Evolutionary conservation across 2,888 invertebrate genomes (phyloP).

Genomic region (Aspidiotus rigidus): DNA sequence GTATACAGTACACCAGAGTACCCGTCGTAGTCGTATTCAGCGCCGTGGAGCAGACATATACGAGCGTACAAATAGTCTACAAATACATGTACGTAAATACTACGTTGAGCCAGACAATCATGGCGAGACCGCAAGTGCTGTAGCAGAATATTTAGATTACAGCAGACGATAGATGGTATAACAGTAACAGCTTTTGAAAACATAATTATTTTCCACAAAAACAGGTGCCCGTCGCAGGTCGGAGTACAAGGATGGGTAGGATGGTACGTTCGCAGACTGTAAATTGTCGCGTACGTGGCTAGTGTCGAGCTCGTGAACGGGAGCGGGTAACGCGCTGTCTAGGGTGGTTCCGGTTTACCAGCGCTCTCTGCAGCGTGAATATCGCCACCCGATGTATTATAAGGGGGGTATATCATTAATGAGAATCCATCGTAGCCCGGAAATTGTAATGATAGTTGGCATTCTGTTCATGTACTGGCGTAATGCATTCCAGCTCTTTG

Average conservation of each 20-base stretch:
- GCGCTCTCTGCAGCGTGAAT: slow-evolving; percentile 12
- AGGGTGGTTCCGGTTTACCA: slow-evolving; percentile 5
- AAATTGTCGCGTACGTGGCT: slow-evolving; percentile 19
- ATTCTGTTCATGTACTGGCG: slow-evolving; percentile 12
- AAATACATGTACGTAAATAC: no score
- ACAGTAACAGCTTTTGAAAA: slow-evolving; percentile 19
- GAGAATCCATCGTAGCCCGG: slow-evolving; percentile 13
- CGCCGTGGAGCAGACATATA: no score
- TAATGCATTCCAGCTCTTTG: slow-evolving; percentile 14
- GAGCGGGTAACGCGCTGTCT: slow-evolving; percentile 2
- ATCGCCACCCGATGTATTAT: slow-evolving; percentile 7
- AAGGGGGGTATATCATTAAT: slow-evolving; percentile 12
- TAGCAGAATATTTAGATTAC: slow-evolving; percentile 14
- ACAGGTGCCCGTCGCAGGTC: neutral
- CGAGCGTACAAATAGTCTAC: no score
- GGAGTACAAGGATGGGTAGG: neutral
- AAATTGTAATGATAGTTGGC: slow-evolving; percentile 18
- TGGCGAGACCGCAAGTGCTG: neutral
- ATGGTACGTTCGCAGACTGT: slow-evolving; percentile 12
- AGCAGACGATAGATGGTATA: neutral
- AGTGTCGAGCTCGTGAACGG: neutral
- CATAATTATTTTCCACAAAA: slow-evolving; percentile 19
- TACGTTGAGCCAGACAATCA: no score
- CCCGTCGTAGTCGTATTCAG: no score
- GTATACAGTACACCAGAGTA: no score